Evolutionary conservation across 1,140 invertebrate genomes (phyloP).

Genomic region (Asbolus verrucosus): DNA sequence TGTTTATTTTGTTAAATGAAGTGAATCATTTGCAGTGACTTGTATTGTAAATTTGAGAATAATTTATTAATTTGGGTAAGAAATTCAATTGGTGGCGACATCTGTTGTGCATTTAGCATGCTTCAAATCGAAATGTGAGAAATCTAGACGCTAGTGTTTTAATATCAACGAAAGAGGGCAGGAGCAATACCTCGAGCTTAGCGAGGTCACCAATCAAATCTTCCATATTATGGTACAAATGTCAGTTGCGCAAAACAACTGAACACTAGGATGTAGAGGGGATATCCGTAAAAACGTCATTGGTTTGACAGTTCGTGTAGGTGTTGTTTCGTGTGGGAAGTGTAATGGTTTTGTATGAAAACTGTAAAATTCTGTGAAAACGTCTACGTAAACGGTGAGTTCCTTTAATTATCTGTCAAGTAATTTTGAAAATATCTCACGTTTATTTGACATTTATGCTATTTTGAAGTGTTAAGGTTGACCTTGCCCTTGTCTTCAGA

Average conservation of each 20-base stretch:
- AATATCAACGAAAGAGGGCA: too few relatives aligned
- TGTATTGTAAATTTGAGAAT: too few relatives aligned
- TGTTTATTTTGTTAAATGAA: too few relatives aligned
- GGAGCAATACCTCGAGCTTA: too few relatives aligned
- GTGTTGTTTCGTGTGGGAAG: conserved; percentile 39
- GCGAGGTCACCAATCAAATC: too few relatives aligned
- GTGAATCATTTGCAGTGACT: too few relatives aligned
- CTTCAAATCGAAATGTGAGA: too few relatives aligned
- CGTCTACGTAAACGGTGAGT: conserved; percentile 14
- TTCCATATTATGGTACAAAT: background rate
- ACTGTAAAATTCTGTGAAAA: conserved; percentile 36
- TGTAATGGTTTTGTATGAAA: conserved; percentile 43
- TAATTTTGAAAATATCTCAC: background rate
- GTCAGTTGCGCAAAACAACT: conserved; percentile 13
- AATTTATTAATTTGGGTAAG: too few relatives aligned
- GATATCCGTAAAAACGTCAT: conserved; percentile 39
- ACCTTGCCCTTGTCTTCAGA: conserved; percentile 39
- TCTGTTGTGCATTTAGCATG: too few relatives aligned
- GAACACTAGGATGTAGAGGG: conserved; percentile 1
- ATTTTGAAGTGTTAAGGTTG: conserved; percentile 1
- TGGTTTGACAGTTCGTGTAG: conserved; percentile 39
- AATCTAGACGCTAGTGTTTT: too few relatives aligned
- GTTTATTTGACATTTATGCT: background rate
- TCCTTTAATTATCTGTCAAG: background rate
- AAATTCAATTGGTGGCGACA: too few relatives aligned